phyloP scores from a whole-genome alignment of 2,888 invertebrate genomes.

The Ophion costatus region DNA sequence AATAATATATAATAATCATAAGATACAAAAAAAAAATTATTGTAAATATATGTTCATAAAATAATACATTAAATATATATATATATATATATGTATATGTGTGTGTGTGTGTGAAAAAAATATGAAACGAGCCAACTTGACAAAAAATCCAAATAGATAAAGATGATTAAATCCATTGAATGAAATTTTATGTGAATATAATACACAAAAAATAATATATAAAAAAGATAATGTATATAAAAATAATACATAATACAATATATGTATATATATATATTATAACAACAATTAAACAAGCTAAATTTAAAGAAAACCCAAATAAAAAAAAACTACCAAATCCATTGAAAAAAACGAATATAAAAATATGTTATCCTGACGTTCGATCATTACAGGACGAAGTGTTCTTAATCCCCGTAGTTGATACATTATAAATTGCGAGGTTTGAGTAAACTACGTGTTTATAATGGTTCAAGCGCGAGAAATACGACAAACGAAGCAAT shows the following conservation, averaged over 20 bases:
- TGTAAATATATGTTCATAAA: too few relatives aligned
- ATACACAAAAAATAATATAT: too few relatives aligned
- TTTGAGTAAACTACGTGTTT: conserved; percentile 60
- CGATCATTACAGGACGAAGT: conserved; percentile 12
- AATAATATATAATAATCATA: too few relatives aligned
- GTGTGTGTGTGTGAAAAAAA: too few relatives aligned
- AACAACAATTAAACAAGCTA: not conserved
- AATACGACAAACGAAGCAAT: conserved; percentile 63
- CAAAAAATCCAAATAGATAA: too few relatives aligned
- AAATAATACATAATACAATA: not conserved
- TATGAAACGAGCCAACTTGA: too few relatives aligned
- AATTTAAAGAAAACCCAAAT: not conserved
- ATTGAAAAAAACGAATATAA: not conserved
- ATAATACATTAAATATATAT: too few relatives aligned
- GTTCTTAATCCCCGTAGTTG: conserved; percentile 38
- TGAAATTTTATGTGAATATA: too few relatives aligned
- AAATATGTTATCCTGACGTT: not conserved
- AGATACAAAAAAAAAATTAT: too few relatives aligned
- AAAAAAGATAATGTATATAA: not conserved
- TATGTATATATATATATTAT: not conserved
- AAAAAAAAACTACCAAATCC: not conserved
- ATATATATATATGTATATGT: too few relatives aligned
- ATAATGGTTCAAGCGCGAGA: conserved; percentile 47
- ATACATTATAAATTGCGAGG: conserved; percentile 49
- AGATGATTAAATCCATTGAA: too few relatives aligned